These are phyloP conservation scores for Exaiptasia diaphana DNA, from an alignment of 64 coral and sea anemone species.

Conservation along the genomic window DNA sequence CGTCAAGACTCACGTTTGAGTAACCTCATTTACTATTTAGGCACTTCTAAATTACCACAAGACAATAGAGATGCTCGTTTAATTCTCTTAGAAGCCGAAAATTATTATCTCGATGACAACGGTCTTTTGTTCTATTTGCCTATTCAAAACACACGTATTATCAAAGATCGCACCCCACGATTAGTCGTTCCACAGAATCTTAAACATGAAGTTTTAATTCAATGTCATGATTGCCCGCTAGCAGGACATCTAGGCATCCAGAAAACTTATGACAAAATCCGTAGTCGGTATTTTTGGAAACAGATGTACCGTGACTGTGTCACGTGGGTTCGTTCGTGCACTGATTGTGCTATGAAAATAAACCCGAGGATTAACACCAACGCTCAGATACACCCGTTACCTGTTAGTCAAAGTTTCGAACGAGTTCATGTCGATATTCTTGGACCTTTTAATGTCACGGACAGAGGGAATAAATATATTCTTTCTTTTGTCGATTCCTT, in stretches of 20 bases:
- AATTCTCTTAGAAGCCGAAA: not conserved
- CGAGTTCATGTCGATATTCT: not conserved
- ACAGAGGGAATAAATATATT: not conserved
- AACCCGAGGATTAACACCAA: not conserved
- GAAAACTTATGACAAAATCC: constrained; percentile 10
- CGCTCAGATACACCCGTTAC: not conserved
- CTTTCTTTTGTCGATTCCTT: constrained; percentile 8
- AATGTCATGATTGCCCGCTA: constrained; percentile 18
- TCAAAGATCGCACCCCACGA: not conserved
- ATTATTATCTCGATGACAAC: constrained; percentile 29
- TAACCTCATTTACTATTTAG: not conserved
- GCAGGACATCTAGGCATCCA: constrained; percentile 45
- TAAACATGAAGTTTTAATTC: constrained; percentile 27
- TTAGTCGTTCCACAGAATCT: constrained; percentile 3
- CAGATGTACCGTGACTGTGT: not conserved
- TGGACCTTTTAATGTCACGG: not conserved
- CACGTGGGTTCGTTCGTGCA: not conserved
- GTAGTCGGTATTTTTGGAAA: constrained; percentile 8
- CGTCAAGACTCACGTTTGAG: not conserved
- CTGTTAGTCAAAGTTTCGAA: not conserved
- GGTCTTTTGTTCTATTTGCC: constrained; percentile 35
- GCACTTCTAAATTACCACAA: not conserved
- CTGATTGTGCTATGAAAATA: not conserved
- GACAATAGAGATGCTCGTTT: not conserved
- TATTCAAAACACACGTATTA: not conserved